Conservation (phyloP, 2,888 invertebrate species). For the Nymphalis polychloros region DNA sequence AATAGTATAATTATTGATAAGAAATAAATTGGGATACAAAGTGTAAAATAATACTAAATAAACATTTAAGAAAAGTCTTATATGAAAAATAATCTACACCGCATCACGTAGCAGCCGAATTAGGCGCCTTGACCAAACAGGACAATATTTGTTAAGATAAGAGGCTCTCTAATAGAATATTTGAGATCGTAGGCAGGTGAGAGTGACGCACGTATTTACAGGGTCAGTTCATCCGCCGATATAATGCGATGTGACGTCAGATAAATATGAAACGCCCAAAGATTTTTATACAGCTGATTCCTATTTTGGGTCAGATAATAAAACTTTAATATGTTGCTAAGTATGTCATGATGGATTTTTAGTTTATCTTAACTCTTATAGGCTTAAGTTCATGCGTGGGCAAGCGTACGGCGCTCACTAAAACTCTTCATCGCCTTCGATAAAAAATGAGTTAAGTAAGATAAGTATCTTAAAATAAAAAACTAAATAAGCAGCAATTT, state of each 20-base stretch:
- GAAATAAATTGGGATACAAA: neutral
- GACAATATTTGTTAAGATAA: slow-evolving; percentile 65
- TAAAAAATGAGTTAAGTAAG: too few relatives aligned
- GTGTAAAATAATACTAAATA: neutral
- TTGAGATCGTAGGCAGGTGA: slow-evolving; percentile 49
- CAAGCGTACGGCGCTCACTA: too few relatives aligned
- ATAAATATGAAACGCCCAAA: slow-evolving; percentile 2
- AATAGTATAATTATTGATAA: neutral
- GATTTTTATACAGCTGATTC: neutral
- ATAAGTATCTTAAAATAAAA: too few relatives aligned
- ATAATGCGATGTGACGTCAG: slow-evolving; percentile 5
- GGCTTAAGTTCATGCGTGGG: too few relatives aligned
- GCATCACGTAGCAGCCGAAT: slow-evolving; percentile 63
- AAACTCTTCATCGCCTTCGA: too few relatives aligned
- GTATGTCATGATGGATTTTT: neutral
- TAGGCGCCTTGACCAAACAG: slow-evolving; percentile 57
- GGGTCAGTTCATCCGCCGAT: neutral
- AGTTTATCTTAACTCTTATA: too few relatives aligned
- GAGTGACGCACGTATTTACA: slow-evolving; percentile 37
- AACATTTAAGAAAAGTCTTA: neutral
- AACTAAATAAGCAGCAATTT: too few relatives aligned
- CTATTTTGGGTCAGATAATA: neutral
- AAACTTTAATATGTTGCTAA: neutral
- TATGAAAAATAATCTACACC: slow-evolving; percentile 15
- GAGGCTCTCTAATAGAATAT: slow-evolving; percentile 54